Evolutionary conservation across 1,140 invertebrate species (phyloP), one percentile per base, ranked within the genome.

Genomic region (Chymomyza costata): DNA sequence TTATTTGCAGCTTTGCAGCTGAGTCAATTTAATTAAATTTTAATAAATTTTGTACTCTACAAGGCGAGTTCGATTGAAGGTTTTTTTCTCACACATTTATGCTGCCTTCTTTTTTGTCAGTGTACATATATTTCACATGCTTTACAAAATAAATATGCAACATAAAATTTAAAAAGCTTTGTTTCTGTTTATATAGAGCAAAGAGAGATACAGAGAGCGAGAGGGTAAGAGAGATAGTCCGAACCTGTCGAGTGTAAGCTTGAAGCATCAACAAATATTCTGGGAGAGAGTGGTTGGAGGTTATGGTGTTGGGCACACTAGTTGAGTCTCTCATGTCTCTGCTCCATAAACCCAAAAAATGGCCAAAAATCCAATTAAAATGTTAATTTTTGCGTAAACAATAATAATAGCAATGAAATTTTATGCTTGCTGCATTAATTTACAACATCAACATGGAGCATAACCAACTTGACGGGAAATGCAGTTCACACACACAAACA

Each of bases 281-380:
- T n/a, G n/a, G n/a, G n/a, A n/a, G n/a, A n/a, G n/a, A n/a, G n/a
- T n/a, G n/a, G n/a, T n/a, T n/a, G n/a, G n/a, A n/a, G n/a, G n/a
- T n/a, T n/a, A n/a, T n/a, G n/a, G n/a, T n/a, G n/a, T n/a, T 45
- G 3, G 13, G 14, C 13, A 28, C 8, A 43, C 31, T 18, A 11
- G 31, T 28, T 41, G 45, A 37, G n/a, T 49, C 47, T 15, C 31
- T 41, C 31, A 49, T 40, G 2, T 18, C 10, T 28, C 31, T 40
- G 5, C 13, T 13, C 2, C 2, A 37, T 2, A 10, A 3, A 5
- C 13, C 7, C n/a, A 17, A 34, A 11, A 49, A 60, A 50, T 60
- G 46, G 17, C 38, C 41, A 25, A 65, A 63, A 66, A 64, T 64
- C 54, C 64, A 66, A 66, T 64, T 66, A 66, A 66, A 66, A 66